Percentiles rank a stretch among this genome's conserved stretches.
phyloP scores from a whole-genome alignment of 64 coral and sea anemone genomes.

The Astreopora myriophthalma region DNA sequence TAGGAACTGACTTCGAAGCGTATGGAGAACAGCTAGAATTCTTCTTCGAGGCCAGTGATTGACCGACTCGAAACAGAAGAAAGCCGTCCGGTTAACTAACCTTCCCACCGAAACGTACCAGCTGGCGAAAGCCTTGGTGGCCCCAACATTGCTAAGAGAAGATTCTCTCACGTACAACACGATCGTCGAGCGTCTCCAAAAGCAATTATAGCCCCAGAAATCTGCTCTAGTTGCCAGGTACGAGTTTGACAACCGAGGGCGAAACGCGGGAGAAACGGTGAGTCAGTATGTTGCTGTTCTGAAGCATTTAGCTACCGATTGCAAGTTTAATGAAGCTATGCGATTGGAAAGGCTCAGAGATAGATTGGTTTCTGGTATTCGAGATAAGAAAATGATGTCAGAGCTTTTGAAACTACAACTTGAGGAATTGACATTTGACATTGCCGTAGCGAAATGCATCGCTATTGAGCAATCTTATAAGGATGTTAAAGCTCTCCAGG shows the following conservation, averaged over 20 bases:
- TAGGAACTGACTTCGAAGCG: constrained; percentile 56
- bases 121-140: no score
- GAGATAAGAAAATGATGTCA: constrained; percentile 62
- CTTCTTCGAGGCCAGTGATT: constrained; percentile 35
- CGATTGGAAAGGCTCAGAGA: constrained; percentile 37
- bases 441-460: constrained; percentile 54
- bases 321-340: constrained; percentile 64
- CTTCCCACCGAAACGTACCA: constrained; percentile 31
- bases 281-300: constrained; percentile 64
- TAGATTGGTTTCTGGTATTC: constrained; percentile 52
- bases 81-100: constrained; percentile 52
- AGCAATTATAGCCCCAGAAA: constrained; percentile 63
- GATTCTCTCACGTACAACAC: constrained; percentile 41
- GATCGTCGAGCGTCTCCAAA: constrained; percentile 1
- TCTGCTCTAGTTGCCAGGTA: constrained; percentile 71
- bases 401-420: constrained; percentile 71
- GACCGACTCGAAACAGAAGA: constrained; percentile 13
- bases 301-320: constrained; percentile 50
- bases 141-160: background rate
- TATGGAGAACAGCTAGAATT: no score
- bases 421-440: constrained; percentile 70
- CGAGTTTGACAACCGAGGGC: constrained; percentile 52
- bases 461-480: constrained; percentile 38
- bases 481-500: constrained; percentile 48
- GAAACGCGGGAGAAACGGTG: constrained; percentile 26